Evolutionary conservation across 2,797 vertebrate species (phyloP), one percentile per base, ranked within the genome.

Genomic region (Acanthurus lineatus): DNA sequence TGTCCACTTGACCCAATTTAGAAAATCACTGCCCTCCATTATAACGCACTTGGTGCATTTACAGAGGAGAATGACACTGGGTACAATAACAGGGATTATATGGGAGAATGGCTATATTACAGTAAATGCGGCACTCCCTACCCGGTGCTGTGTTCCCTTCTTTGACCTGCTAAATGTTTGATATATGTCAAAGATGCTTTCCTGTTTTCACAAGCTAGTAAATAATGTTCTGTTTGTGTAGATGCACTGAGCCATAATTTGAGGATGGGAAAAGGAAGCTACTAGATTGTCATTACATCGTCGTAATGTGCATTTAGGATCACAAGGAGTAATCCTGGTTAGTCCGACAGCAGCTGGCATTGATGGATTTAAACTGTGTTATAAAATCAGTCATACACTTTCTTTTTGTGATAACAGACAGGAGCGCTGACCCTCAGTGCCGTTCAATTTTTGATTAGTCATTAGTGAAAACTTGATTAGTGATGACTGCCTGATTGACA

Each of bases 371-470:
- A 51, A 66, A 47, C 69, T 25, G 44, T 68, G 53, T 40, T 48
- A 73, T 72, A 25, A 69, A 35, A 64, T 53, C 79, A 76, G 48
- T 73, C 69, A 44, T 19, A 76, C 79, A 35, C 40, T 76, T 51
- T 60, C 69, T 53, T 57, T 32, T 82, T 57, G n/a, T 54, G 53
- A 77, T 69, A 64, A 72, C 66, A 57, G 40, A 80, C 45, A 62
- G 32, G 52, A 63, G n/a, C 2, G 17, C 10, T 4, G 4, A 58
- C 35, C 42, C 42, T 6, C n/a, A 56, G 22, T 15, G 68, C 11
- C 22, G 63, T 57, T 74, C 38, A 69, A 53, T 32, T 38, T 54
- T 54, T 32, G n/a, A n/a, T n/a, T n/a, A n/a, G n/a, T n/a, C n/a
- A n/a, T n/a, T n/a, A n/a, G n/a, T n/a, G n/a, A n/a, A n/a, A 60